phyloP scores from a whole-genome alignment of 2,888 invertebrate species.

The Plagodis dolabraria region DNA sequence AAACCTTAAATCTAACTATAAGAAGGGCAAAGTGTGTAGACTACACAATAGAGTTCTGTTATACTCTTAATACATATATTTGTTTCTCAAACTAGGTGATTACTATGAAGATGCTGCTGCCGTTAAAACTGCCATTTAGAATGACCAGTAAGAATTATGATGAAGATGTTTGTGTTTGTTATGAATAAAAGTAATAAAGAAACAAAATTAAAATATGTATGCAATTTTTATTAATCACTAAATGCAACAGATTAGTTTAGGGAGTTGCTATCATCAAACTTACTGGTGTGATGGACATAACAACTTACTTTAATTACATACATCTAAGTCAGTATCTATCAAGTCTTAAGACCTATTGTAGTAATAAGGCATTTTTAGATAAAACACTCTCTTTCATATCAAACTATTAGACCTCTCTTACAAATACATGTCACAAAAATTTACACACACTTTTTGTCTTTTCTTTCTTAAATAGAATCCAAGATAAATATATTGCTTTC shows the following conservation, averaged over 20 bases:
- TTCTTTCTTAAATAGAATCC: constrained; percentile 45
- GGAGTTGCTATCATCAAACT: constrained; percentile 72
- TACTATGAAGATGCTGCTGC: constrained; percentile 12
- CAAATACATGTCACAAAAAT: constrained; percentile 67
- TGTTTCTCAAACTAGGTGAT: constrained; percentile 40
- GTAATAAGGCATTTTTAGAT: constrained; percentile 84
- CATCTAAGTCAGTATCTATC: constrained; percentile 82
- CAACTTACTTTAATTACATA: constrained; percentile 66
- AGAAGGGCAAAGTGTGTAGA: too few species aligned
- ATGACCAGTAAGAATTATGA: background rate
- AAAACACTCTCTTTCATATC: constrained; percentile 81
- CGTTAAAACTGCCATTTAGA: constrained; percentile 36
- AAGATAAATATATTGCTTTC: constrained; percentile 75
- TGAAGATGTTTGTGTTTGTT: background rate
- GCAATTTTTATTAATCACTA: constrained; percentile 83
- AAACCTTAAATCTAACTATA: too few species aligned
- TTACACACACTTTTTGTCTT: constrained; percentile 68
- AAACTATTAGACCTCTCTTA: constrained; percentile 82
- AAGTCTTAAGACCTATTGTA: constrained; percentile 82
- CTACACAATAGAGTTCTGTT: too few species aligned
- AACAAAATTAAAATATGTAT: constrained; percentile 75
- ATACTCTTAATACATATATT: background rate
- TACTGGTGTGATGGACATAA: constrained; percentile 66
- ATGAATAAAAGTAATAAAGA: constrained; percentile 41
- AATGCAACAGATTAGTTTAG: constrained; percentile 83